phyloP scores from a whole-genome alignment of 2,888 invertebrate genomes.

The Erynnis tages region DNA sequence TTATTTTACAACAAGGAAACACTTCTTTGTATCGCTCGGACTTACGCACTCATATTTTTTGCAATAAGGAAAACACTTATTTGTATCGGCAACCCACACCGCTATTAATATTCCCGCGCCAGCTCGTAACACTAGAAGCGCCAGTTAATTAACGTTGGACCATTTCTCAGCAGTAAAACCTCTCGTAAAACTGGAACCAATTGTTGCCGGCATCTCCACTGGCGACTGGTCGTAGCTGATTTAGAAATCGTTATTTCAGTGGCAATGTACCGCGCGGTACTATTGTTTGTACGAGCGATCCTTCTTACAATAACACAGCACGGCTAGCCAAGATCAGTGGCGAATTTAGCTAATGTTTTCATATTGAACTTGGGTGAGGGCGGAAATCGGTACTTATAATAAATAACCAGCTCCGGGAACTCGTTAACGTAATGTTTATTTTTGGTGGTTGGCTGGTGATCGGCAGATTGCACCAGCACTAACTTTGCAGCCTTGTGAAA shows the following conservation, averaged over 20 bases:
- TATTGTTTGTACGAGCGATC: conserved; percentile 36
- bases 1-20: too few relatives aligned
- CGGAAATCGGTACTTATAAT: conserved; percentile 26
- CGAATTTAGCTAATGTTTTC: conserved; percentile 22
- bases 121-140: neutral
- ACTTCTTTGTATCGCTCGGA: too few relatives aligned
- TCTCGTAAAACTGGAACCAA: conserved; percentile 8
- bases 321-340: conserved; percentile 26
- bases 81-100: too few relatives aligned
- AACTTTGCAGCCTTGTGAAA: too few relatives aligned
- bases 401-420: conserved; percentile 24
- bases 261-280: conserved; percentile 25
- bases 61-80: too few relatives aligned
- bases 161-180: conserved; percentile 10
- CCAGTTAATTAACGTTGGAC: neutral
- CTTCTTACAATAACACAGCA: conserved; percentile 34
- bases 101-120: too few relatives aligned
- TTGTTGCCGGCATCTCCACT: conserved; percentile 5
- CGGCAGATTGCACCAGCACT: too few relatives aligned
- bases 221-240: conserved; percentile 7
- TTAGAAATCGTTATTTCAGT: conserved; percentile 24
- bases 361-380: conserved; percentile 22
- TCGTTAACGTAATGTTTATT: too few relatives aligned
- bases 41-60: too few relatives aligned
- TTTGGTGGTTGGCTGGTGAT: too few relatives aligned